Percentiles rank a stretch among this genome's conserved stretches.
Conservation (phyloP, 2,888 invertebrate species). For the Phorcus lineatus region DNA sequence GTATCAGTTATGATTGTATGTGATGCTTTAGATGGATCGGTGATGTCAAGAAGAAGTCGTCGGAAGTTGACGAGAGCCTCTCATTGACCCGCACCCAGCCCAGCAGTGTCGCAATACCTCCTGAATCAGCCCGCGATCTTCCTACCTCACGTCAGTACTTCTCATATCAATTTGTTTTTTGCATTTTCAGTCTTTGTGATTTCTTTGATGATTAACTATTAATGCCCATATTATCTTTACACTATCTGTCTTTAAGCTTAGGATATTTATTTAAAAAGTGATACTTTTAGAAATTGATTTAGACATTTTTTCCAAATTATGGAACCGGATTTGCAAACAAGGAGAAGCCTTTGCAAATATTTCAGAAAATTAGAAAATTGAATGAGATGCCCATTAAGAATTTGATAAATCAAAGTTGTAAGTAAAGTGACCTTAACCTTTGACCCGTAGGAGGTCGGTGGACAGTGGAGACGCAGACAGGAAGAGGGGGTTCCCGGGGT, state of each 20-base stretch:
- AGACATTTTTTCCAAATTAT: no score
- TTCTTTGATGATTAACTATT: background rate
- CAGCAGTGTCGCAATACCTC: constrained; percentile 56
- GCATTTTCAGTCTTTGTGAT: no score
- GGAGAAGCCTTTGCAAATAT: no score
- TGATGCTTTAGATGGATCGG: constrained; percentile 58
- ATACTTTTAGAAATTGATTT: no score
- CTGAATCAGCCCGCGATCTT: constrained; percentile 45
- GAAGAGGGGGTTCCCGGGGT: constrained; percentile 52
- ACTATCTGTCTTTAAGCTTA: background rate
- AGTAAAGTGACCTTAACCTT: background rate
- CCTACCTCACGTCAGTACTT: constrained; percentile 51
- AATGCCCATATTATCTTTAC: background rate
- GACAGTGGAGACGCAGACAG: constrained; percentile 59
- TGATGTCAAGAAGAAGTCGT: constrained; percentile 39
- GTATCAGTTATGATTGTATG: no score
- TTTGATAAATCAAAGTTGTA: no score
- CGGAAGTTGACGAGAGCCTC: constrained; percentile 57
- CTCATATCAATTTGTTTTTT: no score
- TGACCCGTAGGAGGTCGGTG: constrained; percentile 60
- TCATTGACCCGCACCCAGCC: constrained; percentile 50
- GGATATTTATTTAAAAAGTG: no score
- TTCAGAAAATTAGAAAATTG: no score
- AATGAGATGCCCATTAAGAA: no score
- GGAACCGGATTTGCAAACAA: no score